These are phyloP conservation scores for Pluvialis apricaria DNA, from an alignment of 2,113 vertebrate genomes.

Conservation along the genomic window DNA sequence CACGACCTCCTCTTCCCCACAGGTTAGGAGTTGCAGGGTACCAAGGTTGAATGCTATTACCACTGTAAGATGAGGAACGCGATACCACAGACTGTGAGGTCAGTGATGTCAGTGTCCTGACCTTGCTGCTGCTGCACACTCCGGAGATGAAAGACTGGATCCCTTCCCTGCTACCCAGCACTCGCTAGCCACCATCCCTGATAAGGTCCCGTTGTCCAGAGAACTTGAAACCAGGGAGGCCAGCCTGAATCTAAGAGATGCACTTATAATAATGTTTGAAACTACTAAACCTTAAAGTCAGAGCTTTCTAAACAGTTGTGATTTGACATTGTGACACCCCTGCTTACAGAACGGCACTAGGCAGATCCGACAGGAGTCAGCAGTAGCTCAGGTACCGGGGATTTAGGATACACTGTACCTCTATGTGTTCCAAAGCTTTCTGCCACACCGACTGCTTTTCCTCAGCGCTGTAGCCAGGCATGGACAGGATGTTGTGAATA, in stretches of 20 bases:
- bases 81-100: neutral
- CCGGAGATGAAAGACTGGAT: neutral
- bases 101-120: neutral
- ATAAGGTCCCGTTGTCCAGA: neutral
- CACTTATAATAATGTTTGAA: neutral
- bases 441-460: constrained; percentile 86
- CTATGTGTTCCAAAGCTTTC: constrained; percentile 83
- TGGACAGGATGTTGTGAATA: constrained; percentile 92
- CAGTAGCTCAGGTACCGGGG: neutral
- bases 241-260: neutral
- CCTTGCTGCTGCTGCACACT: neutral
- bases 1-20: neutral
- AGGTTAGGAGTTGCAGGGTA: neutral
- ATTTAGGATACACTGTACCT: constrained; percentile 70
- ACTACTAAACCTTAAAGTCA: neutral
- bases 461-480: constrained; percentile 87
- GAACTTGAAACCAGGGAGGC: neutral
- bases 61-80: neutral
- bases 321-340: neutral
- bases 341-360: neutral
- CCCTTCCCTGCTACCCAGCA: neutral
- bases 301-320: neutral
- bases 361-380: neutral
- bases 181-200: neutral
- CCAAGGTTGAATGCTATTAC: neutral